Base-by-base conservation (phyloP, 2,797 vertebrate species). In the Periophthalmus magnuspinnatus region DNA sequence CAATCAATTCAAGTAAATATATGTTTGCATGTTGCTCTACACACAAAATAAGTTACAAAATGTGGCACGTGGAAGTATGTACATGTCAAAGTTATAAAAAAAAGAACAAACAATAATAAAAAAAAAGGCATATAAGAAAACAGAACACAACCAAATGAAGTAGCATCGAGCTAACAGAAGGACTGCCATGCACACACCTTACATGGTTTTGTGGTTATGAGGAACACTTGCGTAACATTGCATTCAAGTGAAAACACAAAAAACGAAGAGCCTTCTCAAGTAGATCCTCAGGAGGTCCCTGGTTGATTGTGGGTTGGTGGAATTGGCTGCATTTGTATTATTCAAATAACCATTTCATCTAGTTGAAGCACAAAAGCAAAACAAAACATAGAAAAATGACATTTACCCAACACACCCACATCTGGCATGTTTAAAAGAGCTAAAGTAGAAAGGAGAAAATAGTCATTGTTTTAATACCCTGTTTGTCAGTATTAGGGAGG, bases 391-490 rank as follows among this genome's bases (percentile, higher is more conserved):
- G 73, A 75, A 65, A 57, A 81, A 78, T 66, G 32, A 69, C 17
- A 57, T 34, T 68, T 81, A 72, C 66, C 69, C 68, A 81, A 76
- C 78, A 82, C 80, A 82, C 56, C 22, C 60, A 54, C 47, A 73
- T 71, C 77, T 69, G 71, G 82, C 75, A 78, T 86, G 75, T 83
- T 78, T 65, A 81, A 85, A 71, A 68, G 78, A 79, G 67, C 70
- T 19, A 57, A 81, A 74, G 72, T 69, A 84, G 73, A 65, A 82
- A 74, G 67, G 74, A 71, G 78, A 78, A 58, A 84, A 73, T 76
- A n/a, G 13, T 84, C 71, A 77, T 75, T 82, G 61, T 36, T 66
- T 66, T 88, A 91, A 84, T 93, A 94, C 93, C 93, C 93, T 94
- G 93, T 94, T 93, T 92, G 57, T 89, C 72, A 84, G 68, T 81